Evolutionary conservation across 1,140 invertebrate genomes (phyloP), one percentile per base, ranked within the genome.

Genomic region (Alviniconcha marisindica): DNA sequence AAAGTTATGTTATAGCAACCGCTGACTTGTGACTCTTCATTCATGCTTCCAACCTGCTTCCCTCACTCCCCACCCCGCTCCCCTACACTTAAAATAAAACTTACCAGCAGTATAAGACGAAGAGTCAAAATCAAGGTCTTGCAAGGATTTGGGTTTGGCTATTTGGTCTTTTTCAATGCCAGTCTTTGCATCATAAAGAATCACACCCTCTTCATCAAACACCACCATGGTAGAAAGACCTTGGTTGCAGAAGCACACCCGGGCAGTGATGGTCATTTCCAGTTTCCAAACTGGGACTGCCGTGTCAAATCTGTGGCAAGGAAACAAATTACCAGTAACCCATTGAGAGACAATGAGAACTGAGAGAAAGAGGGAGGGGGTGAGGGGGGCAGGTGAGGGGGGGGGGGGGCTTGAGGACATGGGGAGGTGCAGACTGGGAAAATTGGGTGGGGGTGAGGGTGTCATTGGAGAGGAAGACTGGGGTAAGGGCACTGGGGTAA

Each of bases 201-300:
- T 21, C 2, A 83, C 28, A 31, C 5, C 18, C 15, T 71, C 54
- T 63, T 69, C 85, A 28, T 54, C 31, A 69, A 85, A n/a, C n/a
- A n/a, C 81, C 33, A 84, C 85, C 48, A 86, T 51, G 31, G 82
- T 36, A 31, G 76, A 77, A 36, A 83, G 87, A 36, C 83, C 56
- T 40, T 81, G 60, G 10, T 86, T 86, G 76, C 84, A 83, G 2
- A 84, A 79, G 69, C 83, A 71, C 2, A 63, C 24, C 60, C 28
- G 60, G 60, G 60, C 7, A 7, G 21, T 5, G 5, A 31, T 14
- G 21, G 24, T 63, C 60, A n/a, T 4, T 63, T 24, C n/a, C n/a
- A 14, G 4, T 24, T 63, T 63, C 60, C 60, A 63, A 10, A 31
- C 10, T 12, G 28, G 60, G 24, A 63, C 60, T 7, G 7, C 60